Percentiles rank a stretch among this genome's conserved stretches.
Conservation (phyloP, 2,113 vertebrate species). For the Leucosticte australis region DNA sequence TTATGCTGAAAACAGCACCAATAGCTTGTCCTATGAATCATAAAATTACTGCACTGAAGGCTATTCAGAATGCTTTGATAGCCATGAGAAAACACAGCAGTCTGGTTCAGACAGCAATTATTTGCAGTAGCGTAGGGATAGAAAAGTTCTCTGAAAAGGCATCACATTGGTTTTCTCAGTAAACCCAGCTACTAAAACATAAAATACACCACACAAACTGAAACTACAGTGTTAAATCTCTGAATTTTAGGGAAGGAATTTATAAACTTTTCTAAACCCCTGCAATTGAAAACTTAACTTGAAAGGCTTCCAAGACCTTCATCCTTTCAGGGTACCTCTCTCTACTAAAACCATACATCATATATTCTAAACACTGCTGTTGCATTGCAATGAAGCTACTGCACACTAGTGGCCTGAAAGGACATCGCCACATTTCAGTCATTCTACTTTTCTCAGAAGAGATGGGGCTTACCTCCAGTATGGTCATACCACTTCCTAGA, state of each 20-base stretch:
- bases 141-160: background rate
- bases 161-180: background rate
- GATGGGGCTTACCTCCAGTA: background rate
- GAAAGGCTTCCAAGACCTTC: background rate
- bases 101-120: background rate
- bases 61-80: background rate
- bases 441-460: background rate
- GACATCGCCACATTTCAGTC: background rate
- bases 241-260: background rate
- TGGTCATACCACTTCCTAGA: background rate
- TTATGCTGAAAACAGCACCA: background rate
- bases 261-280: background rate
- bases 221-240: background rate
- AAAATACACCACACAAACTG: background rate
- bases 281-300: background rate
- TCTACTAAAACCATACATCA: background rate
- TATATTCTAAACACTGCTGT: background rate
- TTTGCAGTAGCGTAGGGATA: accelerated
- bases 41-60: background rate
- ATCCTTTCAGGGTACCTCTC: background rate
- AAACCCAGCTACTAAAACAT: background rate
- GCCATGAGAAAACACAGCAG: background rate
- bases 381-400: background rate
- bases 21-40: background rate
- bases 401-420: background rate